Percentiles rank a stretch among this genome's conserved stretches.
Evolutionary conservation across 2,113 vertebrate genomes (phyloP).

Genomic region (Tamias sibiricus): DNA sequence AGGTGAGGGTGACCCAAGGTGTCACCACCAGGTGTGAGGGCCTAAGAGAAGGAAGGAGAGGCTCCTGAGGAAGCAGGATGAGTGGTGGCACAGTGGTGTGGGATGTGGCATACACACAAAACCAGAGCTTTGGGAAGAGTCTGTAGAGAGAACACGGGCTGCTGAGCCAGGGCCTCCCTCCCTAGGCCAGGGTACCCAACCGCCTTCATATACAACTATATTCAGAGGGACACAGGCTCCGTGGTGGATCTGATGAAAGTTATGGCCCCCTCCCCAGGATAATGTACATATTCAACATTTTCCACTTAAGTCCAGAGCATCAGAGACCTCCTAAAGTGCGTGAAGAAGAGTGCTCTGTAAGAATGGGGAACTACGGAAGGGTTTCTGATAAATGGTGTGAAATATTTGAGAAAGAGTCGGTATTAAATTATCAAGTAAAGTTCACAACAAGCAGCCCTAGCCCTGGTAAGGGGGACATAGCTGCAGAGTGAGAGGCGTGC

Average conservation of each 20-base stretch:
- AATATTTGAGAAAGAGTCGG: neutral
- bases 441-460: neutral
- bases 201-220: neutral
- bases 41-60: neutral
- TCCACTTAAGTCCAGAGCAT: neutral
- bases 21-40: neutral
- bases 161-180: no score
- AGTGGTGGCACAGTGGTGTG: neutral
- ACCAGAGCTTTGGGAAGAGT: no score
- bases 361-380: neutral
- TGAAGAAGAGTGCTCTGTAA: neutral
- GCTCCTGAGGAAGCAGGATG: neutral
- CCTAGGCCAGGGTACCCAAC: neutral
- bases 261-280: neutral
- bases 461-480: neutral
- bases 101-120: accelerated
- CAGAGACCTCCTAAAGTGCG: neutral
- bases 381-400: neutral
- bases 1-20: neutral
- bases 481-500: neutral
- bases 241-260: neutral
- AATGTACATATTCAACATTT: neutral
- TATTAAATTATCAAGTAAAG: neutral
- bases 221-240: neutral
- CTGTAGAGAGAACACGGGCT: neutral